A percentile compares a stretch with the other conserved stretches of the same genome.
These are phyloP conservation scores for Nothobranchius furzeri DNA, from an alignment of 2,113 vertebrate species.

Conservation along the genomic window DNA sequence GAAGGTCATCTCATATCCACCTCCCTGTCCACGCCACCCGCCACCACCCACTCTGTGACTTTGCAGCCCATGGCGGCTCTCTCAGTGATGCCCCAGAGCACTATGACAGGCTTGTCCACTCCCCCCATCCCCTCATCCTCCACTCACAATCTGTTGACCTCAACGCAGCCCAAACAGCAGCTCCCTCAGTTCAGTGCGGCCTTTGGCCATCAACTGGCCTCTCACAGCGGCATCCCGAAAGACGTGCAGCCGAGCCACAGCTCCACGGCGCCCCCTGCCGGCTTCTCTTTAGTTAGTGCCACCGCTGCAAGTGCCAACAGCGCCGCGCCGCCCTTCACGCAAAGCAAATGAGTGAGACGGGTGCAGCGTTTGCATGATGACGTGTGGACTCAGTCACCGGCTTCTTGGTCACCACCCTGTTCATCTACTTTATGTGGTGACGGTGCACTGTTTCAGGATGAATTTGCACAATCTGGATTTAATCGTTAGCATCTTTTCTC, in stretches of 20 bases:
- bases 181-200: slow-evolving; percentile 99
- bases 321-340: slow-evolving; percentile 86
- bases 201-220: slow-evolving; percentile 97
- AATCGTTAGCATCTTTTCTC: slow-evolving; percentile 30
- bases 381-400: slow-evolving; percentile 53
- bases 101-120: slow-evolving; percentile 79
- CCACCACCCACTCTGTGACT: slow-evolving; percentile 90
- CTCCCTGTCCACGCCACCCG: slow-evolving; percentile 94
- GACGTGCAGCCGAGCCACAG: slow-evolving; percentile 99
- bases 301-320: slow-evolving; percentile 94
- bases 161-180: slow-evolving; percentile 92
- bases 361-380: slow-evolving; percentile 12
- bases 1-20: slow-evolving; percentile 97
- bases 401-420: slow-evolving; percentile 31
- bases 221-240: slow-evolving; percentile 99
- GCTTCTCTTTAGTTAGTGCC: slow-evolving; percentile 92
- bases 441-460: slow-evolving; percentile 70
- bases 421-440: slow-evolving; percentile 60
- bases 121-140: slow-evolving; percentile 78
- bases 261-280: slow-evolving; percentile 95
- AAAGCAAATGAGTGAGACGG: slow-evolving; percentile 81
- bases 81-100: slow-evolving; percentile 90
- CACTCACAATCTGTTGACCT: slow-evolving; percentile 85
- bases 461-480: slow-evolving; percentile 68
- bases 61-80: slow-evolving; percentile 94